Evolutionary conservation across 2,888 invertebrate species (phyloP).

Genomic region (Ganaspis brasiliensis): DNA sequence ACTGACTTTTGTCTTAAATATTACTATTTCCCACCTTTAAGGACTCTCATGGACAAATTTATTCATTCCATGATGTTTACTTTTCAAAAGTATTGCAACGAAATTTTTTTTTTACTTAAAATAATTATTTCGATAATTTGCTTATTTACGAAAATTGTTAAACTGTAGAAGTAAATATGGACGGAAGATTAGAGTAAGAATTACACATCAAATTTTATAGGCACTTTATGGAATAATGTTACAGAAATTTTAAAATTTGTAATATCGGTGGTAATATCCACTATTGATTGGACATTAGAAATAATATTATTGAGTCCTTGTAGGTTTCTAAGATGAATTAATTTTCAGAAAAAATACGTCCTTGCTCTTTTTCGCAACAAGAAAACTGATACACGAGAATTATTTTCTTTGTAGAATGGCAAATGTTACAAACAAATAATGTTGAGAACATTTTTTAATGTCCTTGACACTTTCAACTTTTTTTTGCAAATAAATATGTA

Average conservation of each 20-base stretch:
- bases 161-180: not conserved
- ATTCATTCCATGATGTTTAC: not conserved
- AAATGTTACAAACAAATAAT: not conserved
- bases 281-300: too few species aligned
- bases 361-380: not conserved
- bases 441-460: too few species aligned
- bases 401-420: not conserved
- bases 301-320: not conserved
- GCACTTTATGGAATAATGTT: not conserved
- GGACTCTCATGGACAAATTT: not conserved
- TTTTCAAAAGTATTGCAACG: not conserved
- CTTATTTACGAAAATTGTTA: not conserved
- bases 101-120: not conserved
- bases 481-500: too few species aligned
- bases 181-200: slow-evolving; percentile 8
- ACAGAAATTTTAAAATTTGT: not conserved
- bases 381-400: not conserved
- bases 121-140: not conserved
- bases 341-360: not conserved
- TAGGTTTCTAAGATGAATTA: not conserved
- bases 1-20: not conserved
- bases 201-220: not conserved
- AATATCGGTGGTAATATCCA: too few species aligned
- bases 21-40: slow-evolving; percentile 4
- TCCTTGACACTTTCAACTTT: too few species aligned